Conservation (phyloP, 2,113 vertebrate genomes). For the Conger conger region DNA sequence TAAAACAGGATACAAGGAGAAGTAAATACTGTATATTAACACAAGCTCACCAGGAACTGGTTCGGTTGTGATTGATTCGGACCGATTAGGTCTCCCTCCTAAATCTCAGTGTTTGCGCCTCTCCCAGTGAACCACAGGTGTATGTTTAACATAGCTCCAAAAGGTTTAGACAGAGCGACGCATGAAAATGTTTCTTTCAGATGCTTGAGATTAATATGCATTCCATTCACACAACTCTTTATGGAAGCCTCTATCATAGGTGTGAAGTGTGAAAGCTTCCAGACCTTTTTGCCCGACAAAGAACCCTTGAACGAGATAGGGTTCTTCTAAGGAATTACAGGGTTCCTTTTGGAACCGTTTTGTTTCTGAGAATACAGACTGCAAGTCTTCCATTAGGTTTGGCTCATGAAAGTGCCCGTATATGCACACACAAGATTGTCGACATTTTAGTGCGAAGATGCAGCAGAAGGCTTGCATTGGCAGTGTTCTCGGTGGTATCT, state of each 20-base stretch:
- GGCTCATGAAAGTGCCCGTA: conserved; percentile 6
- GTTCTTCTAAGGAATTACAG: too few relatives aligned
- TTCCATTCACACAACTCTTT: too few relatives aligned
- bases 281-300: too few relatives aligned
- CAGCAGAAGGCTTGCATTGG: conserved; percentile 9
- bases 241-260: too few relatives aligned
- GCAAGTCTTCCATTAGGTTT: neutral
- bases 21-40: neutral
- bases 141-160: neutral
- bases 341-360: too few relatives aligned
- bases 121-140: neutral
- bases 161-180: neutral
- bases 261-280: too few relatives aligned
- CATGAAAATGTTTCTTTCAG: neutral
- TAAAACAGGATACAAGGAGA: neutral
- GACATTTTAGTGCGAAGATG: conserved; percentile 6
- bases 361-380: too few relatives aligned
- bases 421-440: neutral
- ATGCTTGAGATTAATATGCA: neutral
- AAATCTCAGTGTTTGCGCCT: neutral
- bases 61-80: neutral
- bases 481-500: neutral
- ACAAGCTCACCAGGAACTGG: neutral
- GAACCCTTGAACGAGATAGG: too few relatives aligned
- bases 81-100: neutral